phyloP scores from a whole-genome alignment of 1,140 invertebrate species.

The Anastrepha obliqua region DNA sequence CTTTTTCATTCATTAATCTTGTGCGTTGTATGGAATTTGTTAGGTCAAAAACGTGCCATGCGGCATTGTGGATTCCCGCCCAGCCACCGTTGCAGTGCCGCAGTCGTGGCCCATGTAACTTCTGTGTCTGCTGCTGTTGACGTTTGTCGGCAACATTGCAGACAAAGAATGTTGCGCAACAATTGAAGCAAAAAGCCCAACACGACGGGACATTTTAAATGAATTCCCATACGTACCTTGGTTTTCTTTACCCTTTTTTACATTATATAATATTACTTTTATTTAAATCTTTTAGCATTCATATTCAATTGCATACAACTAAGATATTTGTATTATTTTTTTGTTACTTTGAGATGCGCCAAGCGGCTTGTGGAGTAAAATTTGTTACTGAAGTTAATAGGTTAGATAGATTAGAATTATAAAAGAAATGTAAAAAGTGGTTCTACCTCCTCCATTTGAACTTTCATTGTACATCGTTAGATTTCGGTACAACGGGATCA shows the following conservation, averaged over 20 bases:
- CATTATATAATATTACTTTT: too few relatives aligned
- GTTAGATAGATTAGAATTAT: too few relatives aligned
- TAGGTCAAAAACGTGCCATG: slow-evolving; percentile 44
- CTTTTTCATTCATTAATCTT: slow-evolving; percentile 34
- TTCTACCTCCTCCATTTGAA: too few relatives aligned
- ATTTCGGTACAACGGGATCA: too few relatives aligned
- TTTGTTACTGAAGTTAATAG: too few relatives aligned
- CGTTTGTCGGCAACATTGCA: slow-evolving; percentile 27
- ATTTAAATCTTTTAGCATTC: too few relatives aligned
- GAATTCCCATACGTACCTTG: not conserved
- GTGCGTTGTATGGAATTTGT: slow-evolving; percentile 45
- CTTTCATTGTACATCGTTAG: too few relatives aligned
- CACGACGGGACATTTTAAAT: not conserved
- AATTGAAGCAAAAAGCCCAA: not conserved
- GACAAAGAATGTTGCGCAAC: slow-evolving; percentile 32
- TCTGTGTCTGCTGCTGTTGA: slow-evolving; percentile 16
- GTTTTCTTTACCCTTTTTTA: not conserved
- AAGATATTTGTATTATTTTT: too few relatives aligned
- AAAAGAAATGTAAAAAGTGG: too few relatives aligned
- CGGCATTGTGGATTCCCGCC: not conserved
- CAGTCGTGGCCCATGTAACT: not conserved
- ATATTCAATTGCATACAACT: too few relatives aligned
- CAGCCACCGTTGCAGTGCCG: not conserved
- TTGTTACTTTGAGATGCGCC: too few relatives aligned
- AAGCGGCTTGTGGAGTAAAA: too few relatives aligned